phyloP scores from a whole-genome alignment of 2,113 vertebrate species.

The Corvus cornix region DNA sequence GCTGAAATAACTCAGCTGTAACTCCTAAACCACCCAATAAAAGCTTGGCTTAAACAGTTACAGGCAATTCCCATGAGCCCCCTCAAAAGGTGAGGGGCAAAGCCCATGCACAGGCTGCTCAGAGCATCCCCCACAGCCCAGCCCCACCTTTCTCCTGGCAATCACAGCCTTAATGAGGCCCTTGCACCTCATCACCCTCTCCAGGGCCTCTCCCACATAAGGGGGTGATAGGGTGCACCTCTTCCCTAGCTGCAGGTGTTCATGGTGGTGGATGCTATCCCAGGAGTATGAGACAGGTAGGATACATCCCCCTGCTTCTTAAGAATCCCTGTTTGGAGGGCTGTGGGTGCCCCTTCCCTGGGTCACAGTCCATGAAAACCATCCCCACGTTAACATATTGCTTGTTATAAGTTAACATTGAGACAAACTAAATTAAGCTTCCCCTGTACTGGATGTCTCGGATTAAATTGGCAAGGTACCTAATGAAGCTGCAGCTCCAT shows the following conservation, averaged over 20 bases:
- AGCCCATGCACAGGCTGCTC: neutral
- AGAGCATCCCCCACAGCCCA: neutral
- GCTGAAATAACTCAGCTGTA: neutral
- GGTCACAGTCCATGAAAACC: neutral
- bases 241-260: fast-evolving
- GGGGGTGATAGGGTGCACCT: neutral
- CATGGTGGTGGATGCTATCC: fast-evolving
- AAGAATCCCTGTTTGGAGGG: fast-evolving
- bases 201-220: neutral
- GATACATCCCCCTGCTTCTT: fast-evolving
- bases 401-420: neutral
- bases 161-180: neutral
- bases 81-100: neutral
- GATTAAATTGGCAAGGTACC: constrained; percentile 54
- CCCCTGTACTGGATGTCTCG: constrained; percentile 52
- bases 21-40: neutral
- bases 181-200: neutral
- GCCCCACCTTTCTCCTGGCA: neutral
- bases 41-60: neutral
- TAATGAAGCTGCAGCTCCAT: constrained; percentile 57
- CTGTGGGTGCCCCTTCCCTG: neutral
- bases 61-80: neutral
- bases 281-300: neutral
- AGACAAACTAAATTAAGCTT: constrained; percentile 55
- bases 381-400: neutral